Percentiles rank a stretch among this genome's conserved stretches.
Conservation (phyloP, 2,113 vertebrate genomes). For the Murina feae region DNA sequence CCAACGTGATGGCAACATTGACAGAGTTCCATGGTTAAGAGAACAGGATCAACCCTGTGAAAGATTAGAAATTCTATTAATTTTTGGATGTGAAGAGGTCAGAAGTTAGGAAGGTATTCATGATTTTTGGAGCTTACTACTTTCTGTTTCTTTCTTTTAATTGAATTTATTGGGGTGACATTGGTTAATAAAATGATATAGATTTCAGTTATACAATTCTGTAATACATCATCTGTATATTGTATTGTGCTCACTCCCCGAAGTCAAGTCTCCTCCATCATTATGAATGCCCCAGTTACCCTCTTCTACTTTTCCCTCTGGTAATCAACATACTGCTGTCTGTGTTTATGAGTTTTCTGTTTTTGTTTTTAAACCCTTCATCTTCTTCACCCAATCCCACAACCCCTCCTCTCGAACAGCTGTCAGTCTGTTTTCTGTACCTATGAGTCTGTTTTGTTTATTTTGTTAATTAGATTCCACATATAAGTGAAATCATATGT, state of each 20-base stretch:
- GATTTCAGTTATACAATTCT: neutral
- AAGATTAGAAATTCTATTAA: neutral
- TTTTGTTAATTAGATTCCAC: neutral
- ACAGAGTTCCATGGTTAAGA: neutral
- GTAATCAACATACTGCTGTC: neutral
- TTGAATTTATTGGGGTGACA: neutral
- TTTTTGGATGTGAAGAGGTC: neutral
- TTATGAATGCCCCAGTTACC: neutral
- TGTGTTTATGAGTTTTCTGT: neutral
- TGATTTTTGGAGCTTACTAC: conserved; percentile 20
- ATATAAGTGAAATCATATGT: neutral
- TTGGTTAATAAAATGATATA: neutral
- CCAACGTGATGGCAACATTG: neutral
- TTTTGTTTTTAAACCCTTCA: neutral
- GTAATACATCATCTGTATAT: neutral
- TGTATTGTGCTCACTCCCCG: neutral
- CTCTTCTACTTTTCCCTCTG: neutral
- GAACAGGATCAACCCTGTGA: neutral
- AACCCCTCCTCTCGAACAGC: neutral
- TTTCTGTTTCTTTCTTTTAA: neutral
- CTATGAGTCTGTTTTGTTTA: neutral
- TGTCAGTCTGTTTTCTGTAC: neutral
- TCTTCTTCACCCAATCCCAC: neutral
- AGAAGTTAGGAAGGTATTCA: neutral
- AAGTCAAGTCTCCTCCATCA: neutral